Percentiles rank a stretch among this genome's conserved stretches.
Evolutionary conservation across 2,113 vertebrate species (phyloP).

Genomic region (Lucifuga dentata): DNA sequence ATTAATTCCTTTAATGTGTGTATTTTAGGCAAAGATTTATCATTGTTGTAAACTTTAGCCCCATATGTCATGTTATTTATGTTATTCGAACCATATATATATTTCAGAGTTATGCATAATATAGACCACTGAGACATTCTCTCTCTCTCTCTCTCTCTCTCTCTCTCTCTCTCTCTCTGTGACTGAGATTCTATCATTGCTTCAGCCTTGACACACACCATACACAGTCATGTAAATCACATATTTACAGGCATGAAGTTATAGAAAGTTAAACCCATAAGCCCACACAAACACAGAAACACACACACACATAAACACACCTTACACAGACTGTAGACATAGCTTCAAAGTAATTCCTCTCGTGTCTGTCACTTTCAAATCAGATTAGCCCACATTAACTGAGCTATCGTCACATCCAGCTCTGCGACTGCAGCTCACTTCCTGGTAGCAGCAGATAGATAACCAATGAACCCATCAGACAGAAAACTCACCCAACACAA

Average conservation of each 20-base stretch:
- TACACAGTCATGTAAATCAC: neutral
- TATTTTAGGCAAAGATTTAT: no score
- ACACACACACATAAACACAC: conserved; percentile 28
- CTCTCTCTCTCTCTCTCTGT: neutral
- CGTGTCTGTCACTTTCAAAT: conserved; percentile 75
- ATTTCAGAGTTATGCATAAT: no score
- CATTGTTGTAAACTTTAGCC: neutral
- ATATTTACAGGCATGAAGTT: neutral
- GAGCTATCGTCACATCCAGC: conserved; percentile 47
- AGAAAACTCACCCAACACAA: neutral
- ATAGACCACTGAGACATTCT: neutral
- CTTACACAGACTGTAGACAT: no score
- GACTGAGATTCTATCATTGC: no score
- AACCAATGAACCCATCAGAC: neutral
- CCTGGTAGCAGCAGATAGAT: neutral
- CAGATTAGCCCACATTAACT: conserved; percentile 75
- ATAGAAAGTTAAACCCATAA: conserved; percentile 19
- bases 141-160: neutral
- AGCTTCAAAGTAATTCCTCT: conserved; percentile 62
- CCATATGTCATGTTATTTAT: neutral
- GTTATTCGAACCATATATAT: neutral
- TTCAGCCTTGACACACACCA: no score
- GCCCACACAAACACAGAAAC: conserved; percentile 1
- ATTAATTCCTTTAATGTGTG: no score
- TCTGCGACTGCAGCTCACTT: conserved; percentile 26